Evolutionary conservation across 2,888 invertebrate species (phyloP), one percentile per base, ranked within the genome.

Genomic region (Polyommatus icarus): DNA sequence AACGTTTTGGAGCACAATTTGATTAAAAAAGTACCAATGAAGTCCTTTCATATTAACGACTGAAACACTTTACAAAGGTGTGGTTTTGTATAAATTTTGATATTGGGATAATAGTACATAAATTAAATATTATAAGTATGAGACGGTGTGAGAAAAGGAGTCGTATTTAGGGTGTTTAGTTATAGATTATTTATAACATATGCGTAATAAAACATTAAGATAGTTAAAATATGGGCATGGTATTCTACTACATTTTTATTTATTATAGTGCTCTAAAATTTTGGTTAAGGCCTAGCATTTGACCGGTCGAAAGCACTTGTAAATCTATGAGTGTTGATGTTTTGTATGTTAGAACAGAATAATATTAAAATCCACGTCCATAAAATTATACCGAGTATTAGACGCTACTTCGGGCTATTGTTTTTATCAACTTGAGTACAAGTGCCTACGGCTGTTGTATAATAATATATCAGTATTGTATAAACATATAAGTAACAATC

Each of bases 1-100:
- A 12, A 10, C 24, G 29, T 67, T 67, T 20, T 59, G n/a, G 4
- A 67, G 18, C 67, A 67, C 67, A 67, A 67, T 67, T 29, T 15
- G 40, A 20, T 46, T 50, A 46, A 12, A 46, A 46, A 73, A 24
- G 6, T 72, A n/a, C 36, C 40, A 10, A 73, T 32, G 2, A 73
- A 46, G 40, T 73, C 29, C 75, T 75, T 15, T 50, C 50, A 75
- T 5, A 29, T 75, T 75, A 50, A 75, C 75, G 75, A 54, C 75
- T 73, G 20, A 5, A 20, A 20, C 73, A 40, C 73, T 75, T 29
- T 29, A 75, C 29, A 29, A 18, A 75, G 75, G 75, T 75, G 73
- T 73, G 75, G 75, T 75, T 75, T 75, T 75, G 54, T 75, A 75
- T 75, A 75, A 75, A 75, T 75, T 75, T 75, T 75, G 75, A 75